Conservation (phyloP, 2,113 vertebrate genomes). For the Dipodomys spectabilis region DNA sequence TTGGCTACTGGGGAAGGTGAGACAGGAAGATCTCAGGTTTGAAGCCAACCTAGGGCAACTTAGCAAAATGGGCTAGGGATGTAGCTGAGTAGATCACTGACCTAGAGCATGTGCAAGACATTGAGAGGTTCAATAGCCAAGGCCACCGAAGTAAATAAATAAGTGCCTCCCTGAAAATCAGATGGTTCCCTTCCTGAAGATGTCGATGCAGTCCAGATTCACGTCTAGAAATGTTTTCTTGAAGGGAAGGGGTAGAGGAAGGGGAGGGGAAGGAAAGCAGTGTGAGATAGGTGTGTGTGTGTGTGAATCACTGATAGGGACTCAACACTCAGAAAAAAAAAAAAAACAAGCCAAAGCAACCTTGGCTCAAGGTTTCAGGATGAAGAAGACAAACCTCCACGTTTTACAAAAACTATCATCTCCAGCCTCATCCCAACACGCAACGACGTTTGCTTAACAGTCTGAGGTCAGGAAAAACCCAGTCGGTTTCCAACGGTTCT, state of each 20-base stretch:
- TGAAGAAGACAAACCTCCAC: background rate
- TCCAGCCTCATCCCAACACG: background rate
- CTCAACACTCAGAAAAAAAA: slow-evolving; percentile 32
- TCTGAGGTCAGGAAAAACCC: background rate
- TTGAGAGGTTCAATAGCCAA: background rate
- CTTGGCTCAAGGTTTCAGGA: slow-evolving; percentile 32
- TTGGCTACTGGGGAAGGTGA: background rate
- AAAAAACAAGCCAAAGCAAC: slow-evolving; percentile 59
- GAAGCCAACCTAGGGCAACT: background rate
- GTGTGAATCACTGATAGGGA: slow-evolving; percentile 59
- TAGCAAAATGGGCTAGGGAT: background rate
- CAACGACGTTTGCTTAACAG: background rate
- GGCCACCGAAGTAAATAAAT: background rate
- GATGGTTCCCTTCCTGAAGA: background rate
- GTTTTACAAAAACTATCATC: background rate
- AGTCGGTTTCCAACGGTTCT: slow-evolving; percentile 19
- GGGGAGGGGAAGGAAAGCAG: background rate
- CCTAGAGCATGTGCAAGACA: background rate
- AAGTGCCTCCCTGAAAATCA: slow-evolving; percentile 32
- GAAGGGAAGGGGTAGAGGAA: background rate
- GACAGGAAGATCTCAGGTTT: background rate
- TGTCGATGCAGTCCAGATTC: slow-evolving; percentile 2
- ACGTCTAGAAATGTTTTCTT: slow-evolving; percentile 42
- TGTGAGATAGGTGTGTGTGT: slow-evolving; percentile 26
- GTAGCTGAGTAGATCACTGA: too few species aligned